phyloP scores from a whole-genome alignment of 2,888 invertebrate genomes.

The Pseudolycoriella hygida region DNA sequence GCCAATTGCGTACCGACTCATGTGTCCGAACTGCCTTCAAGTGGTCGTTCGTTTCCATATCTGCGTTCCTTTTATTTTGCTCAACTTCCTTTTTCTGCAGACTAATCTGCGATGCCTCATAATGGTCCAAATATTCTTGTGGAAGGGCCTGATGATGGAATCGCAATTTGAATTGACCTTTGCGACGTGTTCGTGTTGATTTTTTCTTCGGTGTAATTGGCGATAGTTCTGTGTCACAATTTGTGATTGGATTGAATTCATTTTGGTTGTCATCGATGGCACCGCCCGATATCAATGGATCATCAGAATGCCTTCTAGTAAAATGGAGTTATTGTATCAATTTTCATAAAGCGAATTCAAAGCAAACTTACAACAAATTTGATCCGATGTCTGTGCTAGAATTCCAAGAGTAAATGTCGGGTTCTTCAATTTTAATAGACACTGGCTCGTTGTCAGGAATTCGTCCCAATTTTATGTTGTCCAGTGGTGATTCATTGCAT shows the following conservation, averaged over 20 bases:
- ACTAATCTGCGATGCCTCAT: constrained; percentile 50
- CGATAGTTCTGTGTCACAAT: constrained; percentile 12
- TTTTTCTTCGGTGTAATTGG: neutral
- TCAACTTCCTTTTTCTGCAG: constrained; percentile 21
- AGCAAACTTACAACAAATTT: constrained; percentile 9
- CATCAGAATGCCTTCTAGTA: constrained; percentile 20
- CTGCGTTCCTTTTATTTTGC: constrained; percentile 3
- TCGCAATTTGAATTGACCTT: constrained; percentile 52
- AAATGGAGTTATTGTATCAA: neutral
- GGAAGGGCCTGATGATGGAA: constrained; percentile 68
- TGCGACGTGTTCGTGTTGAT: constrained; percentile 13
- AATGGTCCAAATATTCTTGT: constrained; percentile 60
- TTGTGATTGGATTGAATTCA: constrained; percentile 7
- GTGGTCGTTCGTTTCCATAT: constrained; percentile 1
- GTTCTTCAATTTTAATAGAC: constrained; percentile 8
- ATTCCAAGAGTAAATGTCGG: constrained; percentile 6
- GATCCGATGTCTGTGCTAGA: constrained; percentile 7
- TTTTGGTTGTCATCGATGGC: constrained; percentile 17
- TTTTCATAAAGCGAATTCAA: neutral
- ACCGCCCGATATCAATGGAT: constrained; percentile 28
- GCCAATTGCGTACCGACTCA: constrained; percentile 55
- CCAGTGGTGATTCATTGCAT: constrained; percentile 13
- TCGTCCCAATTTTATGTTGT: constrained; percentile 8
- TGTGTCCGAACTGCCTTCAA: constrained; percentile 22
- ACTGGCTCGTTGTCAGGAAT: constrained; percentile 5